phyloP scores from a whole-genome alignment of 1,140 invertebrate species.

The Bombus waltoni region DNA sequence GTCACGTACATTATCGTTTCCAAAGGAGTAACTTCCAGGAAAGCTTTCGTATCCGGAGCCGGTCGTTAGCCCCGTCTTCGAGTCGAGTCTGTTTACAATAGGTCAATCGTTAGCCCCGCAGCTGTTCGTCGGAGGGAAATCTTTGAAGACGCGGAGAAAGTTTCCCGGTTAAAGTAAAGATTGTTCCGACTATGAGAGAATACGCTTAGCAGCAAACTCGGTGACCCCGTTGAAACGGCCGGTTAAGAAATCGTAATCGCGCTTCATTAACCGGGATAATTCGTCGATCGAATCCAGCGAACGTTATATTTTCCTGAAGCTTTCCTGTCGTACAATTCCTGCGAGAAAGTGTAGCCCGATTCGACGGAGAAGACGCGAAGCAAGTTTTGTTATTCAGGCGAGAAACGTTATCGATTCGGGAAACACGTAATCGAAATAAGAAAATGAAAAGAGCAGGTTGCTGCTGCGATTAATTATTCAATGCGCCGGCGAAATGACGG shows the following conservation, averaged over 20 bases:
- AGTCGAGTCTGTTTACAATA: slow-evolving; percentile 20
- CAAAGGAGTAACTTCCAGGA: not conserved
- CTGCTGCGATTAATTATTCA: not conserved
- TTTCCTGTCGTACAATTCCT: not conserved
- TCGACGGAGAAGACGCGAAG: not conserved
- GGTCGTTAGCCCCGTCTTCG: not conserved
- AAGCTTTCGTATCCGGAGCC: not conserved
- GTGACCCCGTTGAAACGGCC: not conserved
- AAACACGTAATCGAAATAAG: not conserved
- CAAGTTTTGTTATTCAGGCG: too few species aligned
- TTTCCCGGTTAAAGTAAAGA: slow-evolving; percentile 24
- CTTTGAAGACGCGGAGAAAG: not conserved
- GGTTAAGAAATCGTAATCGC: slow-evolving; percentile 4
- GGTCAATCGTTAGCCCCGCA: slow-evolving; percentile 10
- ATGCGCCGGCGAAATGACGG: too few species aligned
- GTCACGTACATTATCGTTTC: not conserved
- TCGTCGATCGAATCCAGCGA: not conserved
- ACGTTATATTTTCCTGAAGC: not conserved
- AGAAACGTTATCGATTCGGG: too few species aligned
- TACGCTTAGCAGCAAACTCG: not conserved
- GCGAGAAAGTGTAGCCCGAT: not conserved
- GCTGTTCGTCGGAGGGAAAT: not conserved
- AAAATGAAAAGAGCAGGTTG: not conserved
- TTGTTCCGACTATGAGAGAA: not conserved
- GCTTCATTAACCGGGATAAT: not conserved